Base-by-base conservation (phyloP, 2,888 invertebrate genomes). In the Amorpha juglandis region DNA sequence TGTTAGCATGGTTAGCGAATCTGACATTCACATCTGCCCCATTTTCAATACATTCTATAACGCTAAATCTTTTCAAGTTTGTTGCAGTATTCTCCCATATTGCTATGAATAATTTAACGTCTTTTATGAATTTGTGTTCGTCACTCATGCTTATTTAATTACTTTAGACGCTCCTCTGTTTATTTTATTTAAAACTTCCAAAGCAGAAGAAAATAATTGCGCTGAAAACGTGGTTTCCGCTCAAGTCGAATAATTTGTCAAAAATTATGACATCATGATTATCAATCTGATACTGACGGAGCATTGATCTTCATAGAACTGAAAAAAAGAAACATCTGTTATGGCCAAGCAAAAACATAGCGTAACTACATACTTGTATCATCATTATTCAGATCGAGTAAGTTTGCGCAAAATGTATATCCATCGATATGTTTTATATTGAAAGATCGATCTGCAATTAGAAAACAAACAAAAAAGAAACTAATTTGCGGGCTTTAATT, bases 21-120 rank as follows among this genome's bases (percentile, higher is more conserved):
- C 19, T n/a, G 48, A 50, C 63, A 48, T 63, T 63, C 1, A 63
- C 12, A 63, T 63, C 35, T 33, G 63, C 63, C 11, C 63, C 63
- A 16, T 47, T 50, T 50, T 50, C 50, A 50, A 63, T 35, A 50
- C 16, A 48, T 48, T 50, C 27, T 35, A 9, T 50, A 9, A 63
- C 50, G 7, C 35, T 21, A 35, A 16, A 16, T 47, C 62, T 33
- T 47, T 45, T 66, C 16, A n/a, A 14, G 9, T 64, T 45, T 6
- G 47, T 33, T 33, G 35, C 35, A 21, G 35, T 21, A 38, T 47
- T 12, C 38, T 50, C 63, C 35, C 47, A 35, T 16, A 63, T 3
- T 27, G 63, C 63, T 33, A 63, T 50, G 16, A 16, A 63, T 12
- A 63, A 50, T 63, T 63, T 63, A 35, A 19, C 48, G 48, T 50